Evolutionary conservation across 2,113 vertebrate species (phyloP).

Genomic region (Canis aureus): DNA sequence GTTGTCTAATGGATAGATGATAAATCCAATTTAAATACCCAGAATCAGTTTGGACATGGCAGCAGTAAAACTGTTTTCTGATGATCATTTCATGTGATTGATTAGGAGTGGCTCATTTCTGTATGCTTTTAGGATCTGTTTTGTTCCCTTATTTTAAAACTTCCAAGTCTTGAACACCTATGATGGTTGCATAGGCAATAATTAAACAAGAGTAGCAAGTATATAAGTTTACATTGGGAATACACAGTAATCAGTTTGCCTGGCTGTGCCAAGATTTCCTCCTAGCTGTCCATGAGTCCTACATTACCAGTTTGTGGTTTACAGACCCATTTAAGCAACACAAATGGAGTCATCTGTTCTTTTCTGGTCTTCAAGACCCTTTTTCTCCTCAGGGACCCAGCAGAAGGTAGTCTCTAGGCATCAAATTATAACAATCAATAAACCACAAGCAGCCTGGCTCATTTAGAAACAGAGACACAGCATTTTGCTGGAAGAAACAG

Average conservation of each 20-base stretch:
- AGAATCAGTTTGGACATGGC: background rate
- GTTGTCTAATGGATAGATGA: background rate
- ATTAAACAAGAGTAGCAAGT: constrained; percentile 54
- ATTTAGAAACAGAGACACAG: constrained; percentile 54
- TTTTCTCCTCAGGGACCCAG: constrained; percentile 51
- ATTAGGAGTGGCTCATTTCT: background rate
- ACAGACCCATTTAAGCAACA: constrained; percentile 44
- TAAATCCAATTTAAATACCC: background rate
- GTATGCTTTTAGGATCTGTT: background rate
- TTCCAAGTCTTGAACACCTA: background rate
- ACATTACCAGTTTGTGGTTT: background rate
- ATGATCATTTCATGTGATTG: background rate
- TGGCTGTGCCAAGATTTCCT: constrained; percentile 16
- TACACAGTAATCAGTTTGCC: constrained; percentile 16
- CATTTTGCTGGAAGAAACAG: constrained; percentile 48
- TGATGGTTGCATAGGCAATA: background rate
- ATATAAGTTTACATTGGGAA: constrained; percentile 40
- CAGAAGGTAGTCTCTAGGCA: constrained; percentile 23
- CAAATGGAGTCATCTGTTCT: background rate
- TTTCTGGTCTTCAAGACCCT: constrained; percentile 30
- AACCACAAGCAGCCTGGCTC: background rate
- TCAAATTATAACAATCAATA: constrained; percentile 69
- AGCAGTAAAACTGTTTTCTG: background rate
- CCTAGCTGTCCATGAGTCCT: background rate
- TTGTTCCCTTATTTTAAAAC: background rate